phyloP scores from a whole-genome alignment of 2,888 invertebrate genomes.

The Apomyelois bistriatella region DNA sequence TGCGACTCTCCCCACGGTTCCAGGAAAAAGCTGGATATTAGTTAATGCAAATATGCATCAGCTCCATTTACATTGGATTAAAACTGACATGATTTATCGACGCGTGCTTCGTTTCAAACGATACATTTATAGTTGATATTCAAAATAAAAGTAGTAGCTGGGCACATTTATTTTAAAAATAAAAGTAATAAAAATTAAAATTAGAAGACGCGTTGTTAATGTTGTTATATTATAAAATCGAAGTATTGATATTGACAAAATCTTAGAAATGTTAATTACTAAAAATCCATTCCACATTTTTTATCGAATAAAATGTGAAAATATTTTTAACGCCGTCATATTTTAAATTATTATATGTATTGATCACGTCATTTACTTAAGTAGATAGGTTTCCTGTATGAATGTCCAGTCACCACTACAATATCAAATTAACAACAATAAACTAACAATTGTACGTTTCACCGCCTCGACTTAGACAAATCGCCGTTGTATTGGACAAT shows the following conservation, averaged over 20 bases:
- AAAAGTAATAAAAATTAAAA: background rate
- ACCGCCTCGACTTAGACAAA: constrained; percentile 69
- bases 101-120: constrained; percentile 25
- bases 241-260: too few species aligned
- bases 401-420: constrained; percentile 18
- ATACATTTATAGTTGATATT: background rate
- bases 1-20: constrained; percentile 34
- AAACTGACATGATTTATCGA: constrained; percentile 48
- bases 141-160: constrained; percentile 26
- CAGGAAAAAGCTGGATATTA: constrained; percentile 30
- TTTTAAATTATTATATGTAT: too few species aligned
- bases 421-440: constrained; percentile 51
- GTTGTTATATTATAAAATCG: background rate
- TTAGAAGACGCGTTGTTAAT: background rate
- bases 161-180: background rate
- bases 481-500: constrained; percentile 76
- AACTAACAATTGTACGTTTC: constrained; percentile 56
- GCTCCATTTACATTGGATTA: constrained; percentile 37
- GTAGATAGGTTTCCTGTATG: too few species aligned
- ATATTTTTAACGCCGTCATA: too few species aligned
- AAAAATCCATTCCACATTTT: too few species aligned
- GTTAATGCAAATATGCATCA: constrained; percentile 35
- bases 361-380: too few species aligned
- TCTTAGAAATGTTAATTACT: too few species aligned
- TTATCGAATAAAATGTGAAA: too few species aligned